phyloP scores from a whole-genome alignment of 2,797 vertebrate genomes.

The Cryptoblepharus egeriae region DNA sequence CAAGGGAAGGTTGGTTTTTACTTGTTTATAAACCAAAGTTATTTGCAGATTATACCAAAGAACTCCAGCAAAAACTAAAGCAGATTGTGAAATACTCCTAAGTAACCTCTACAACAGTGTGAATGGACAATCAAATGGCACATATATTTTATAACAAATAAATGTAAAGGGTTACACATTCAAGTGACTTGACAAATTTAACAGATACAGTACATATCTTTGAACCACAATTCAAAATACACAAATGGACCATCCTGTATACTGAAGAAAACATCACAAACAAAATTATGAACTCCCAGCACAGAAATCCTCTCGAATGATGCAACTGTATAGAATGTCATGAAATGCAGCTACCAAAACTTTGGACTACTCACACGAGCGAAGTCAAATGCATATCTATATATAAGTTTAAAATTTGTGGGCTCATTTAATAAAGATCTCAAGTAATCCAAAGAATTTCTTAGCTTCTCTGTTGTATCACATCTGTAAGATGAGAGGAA shows the following conservation, averaged over 20 bases:
- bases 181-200: background rate
- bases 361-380: slow-evolving; percentile 89
- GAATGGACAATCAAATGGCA: no score
- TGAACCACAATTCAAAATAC: background rate
- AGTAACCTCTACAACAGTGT: no score
- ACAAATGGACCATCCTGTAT: background rate
- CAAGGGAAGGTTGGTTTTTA: no score
- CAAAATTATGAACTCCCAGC: slow-evolving; percentile 17
- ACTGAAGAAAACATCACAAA: background rate
- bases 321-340: slow-evolving; percentile 26
- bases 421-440: slow-evolving; percentile 97
- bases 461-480: slow-evolving; percentile 96
- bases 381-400: slow-evolving; percentile 99
- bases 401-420: slow-evolving; percentile 99
- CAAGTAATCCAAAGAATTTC: slow-evolving; percentile 97
- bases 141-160: no score
- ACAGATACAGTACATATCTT: background rate
- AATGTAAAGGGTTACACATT: background rate
- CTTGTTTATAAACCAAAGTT: no score
- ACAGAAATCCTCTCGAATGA: slow-evolving; percentile 26
- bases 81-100: no score
- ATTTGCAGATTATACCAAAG: no score
- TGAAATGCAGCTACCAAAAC: slow-evolving; percentile 12
- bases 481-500: slow-evolving; percentile 84
- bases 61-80: no score